Conservation (phyloP, 1,140 invertebrate species). For the Coenobita brevimanus region DNA sequence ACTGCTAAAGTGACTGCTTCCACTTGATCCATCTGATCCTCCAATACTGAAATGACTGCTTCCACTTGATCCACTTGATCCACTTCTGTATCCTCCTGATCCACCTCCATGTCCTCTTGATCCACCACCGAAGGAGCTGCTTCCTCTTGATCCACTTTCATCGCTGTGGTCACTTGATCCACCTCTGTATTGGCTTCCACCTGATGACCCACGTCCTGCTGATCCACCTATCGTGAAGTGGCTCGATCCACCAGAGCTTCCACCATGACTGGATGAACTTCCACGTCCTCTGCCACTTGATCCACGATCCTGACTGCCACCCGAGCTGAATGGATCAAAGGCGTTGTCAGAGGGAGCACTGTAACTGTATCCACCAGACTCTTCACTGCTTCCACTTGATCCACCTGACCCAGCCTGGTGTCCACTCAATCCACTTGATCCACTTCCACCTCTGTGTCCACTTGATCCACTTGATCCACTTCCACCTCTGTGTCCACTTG, state of each 20-base stretch:
- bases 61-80: not conserved
- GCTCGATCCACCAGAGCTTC: conserved; percentile 13
- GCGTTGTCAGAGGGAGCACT: not conserved
- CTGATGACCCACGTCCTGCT: not conserved
- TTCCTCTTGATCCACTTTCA: not conserved
- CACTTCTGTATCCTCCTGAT: not conserved
- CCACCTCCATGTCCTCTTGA: conserved; percentile 14
- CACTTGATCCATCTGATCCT: conserved; percentile 19
- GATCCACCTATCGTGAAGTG: conserved; percentile 33
- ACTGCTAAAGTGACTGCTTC: not conserved
- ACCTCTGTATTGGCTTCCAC: not conserved
- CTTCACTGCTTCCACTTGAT: not conserved
- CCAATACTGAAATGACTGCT: not conserved
- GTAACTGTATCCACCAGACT: conserved; percentile 3
- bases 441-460: no score
- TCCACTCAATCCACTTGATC: no score
- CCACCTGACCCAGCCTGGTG: no score
- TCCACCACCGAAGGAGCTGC: not conserved
- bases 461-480: no score
- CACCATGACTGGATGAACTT: no score
- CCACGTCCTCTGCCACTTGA: no score
- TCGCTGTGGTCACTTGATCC: not conserved
- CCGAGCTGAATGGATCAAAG: conserved; percentile 1
- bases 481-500: no score
- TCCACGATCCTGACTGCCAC: not conserved